Conservation (phyloP, 2,888 invertebrate genomes). For the Philaethria dido region DNA sequence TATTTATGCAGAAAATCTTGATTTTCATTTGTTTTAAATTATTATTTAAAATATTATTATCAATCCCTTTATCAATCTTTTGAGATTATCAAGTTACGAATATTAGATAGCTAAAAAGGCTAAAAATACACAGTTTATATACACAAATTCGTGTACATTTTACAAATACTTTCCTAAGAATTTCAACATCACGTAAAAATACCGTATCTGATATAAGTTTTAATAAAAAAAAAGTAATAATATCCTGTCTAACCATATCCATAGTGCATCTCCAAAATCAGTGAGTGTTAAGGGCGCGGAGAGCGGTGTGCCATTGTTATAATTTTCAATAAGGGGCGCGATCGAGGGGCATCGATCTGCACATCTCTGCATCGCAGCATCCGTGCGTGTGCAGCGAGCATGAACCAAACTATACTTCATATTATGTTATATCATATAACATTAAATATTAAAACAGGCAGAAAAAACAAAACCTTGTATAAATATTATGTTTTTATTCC, state of each 20-base stretch:
- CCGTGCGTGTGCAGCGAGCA: constrained; percentile 75
- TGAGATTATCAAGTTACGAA: no score
- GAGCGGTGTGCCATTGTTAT: constrained; percentile 81
- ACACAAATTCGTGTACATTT: no score
- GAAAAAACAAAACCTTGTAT: no score
- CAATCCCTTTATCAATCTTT: no score
- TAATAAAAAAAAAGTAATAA: constrained; percentile 15
- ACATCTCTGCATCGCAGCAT: constrained; percentile 51
- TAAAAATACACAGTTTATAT: no score
- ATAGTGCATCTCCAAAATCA: constrained; percentile 75
- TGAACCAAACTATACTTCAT: constrained; percentile 54
- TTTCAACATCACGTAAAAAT: not conserved
- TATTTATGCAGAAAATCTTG: not conserved
- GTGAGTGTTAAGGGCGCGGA: constrained; percentile 80
- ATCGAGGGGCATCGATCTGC: constrained; percentile 79
- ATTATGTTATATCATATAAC: not conserved
- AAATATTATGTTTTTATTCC: no score
- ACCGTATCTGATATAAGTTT: not conserved
- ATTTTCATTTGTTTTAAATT: not conserved
- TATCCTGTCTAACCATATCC: constrained; percentile 59
- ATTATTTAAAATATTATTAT: not conserved
- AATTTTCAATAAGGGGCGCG: constrained; percentile 84
- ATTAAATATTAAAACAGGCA: not conserved
- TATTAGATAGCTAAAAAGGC: no score
- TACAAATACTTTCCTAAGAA: not conserved